Conservation (phyloP, 2,888 invertebrate species). For the Eupithecia subumbrata region DNA sequence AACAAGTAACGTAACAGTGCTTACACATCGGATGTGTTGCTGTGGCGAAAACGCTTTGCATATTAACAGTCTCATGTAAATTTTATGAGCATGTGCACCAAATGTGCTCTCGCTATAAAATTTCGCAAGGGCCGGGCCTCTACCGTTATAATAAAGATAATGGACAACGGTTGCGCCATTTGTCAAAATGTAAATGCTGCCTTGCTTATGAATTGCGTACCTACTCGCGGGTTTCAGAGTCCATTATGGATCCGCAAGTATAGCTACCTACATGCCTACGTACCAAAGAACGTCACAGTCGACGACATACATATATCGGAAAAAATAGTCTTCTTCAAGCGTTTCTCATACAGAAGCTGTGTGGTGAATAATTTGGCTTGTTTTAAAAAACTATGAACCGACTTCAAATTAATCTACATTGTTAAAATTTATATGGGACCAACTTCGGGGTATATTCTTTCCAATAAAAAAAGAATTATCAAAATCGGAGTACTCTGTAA, state of each 20-base stretch:
- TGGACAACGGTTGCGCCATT: constrained; percentile 16
- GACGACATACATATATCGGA: neutral
- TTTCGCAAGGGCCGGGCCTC: constrained; percentile 32
- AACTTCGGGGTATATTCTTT: too few species aligned
- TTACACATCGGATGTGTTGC: constrained; percentile 44
- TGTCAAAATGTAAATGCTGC: constrained; percentile 13
- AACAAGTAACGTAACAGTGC: constrained; percentile 33
- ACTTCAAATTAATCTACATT: too few species aligned
- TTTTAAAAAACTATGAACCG: too few species aligned
- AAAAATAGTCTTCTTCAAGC: neutral
- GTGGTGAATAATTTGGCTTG: too few species aligned
- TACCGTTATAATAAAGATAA: constrained; percentile 31
- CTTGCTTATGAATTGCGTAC: constrained; percentile 14
- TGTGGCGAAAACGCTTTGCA: constrained; percentile 46
- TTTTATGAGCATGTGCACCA: constrained; percentile 47
- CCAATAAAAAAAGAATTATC: too few species aligned
- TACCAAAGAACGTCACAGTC: neutral
- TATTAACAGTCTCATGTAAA: constrained; percentile 49
- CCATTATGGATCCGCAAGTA: constrained; percentile 5
- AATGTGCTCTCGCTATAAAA: constrained; percentile 43
- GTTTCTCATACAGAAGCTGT: too few species aligned
- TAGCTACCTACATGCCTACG: neutral
- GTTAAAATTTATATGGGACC: too few species aligned
- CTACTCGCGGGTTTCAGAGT: constrained; percentile 12
- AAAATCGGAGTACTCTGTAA: too few species aligned